phyloP scores from a whole-genome alignment of 2,113 vertebrate genomes.

The Spilogale gracilis region DNA sequence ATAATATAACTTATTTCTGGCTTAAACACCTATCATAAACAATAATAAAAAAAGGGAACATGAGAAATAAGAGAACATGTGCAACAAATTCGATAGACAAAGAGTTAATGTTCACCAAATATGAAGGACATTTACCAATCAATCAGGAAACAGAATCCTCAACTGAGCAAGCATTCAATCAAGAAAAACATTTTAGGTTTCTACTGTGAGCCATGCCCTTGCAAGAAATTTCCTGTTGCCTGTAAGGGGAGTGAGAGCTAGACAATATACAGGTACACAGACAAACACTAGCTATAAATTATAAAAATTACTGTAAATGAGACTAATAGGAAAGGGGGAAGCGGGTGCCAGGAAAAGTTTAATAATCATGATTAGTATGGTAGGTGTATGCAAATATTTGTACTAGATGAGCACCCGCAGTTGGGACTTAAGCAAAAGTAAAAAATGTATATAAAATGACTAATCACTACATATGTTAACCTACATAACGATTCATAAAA shows the following conservation, averaged over 20 bases:
- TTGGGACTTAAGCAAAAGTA: background rate
- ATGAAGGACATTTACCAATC: background rate
- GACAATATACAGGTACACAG: background rate
- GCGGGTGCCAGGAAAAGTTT: background rate
- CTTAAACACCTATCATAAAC: background rate
- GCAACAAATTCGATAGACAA: background rate
- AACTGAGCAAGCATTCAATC: background rate
- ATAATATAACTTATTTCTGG: background rate
- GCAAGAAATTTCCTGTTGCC: background rate
- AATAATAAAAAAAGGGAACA: background rate
- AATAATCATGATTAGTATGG: background rate
- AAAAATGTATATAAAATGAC: background rate
- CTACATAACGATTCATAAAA: background rate
- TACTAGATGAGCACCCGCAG: background rate
- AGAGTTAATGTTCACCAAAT: background rate
- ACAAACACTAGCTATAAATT: background rate
- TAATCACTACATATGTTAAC: background rate
- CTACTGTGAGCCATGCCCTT: background rate
- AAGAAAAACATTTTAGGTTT: conserved; percentile 7
- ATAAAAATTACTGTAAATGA: background rate
- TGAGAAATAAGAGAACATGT: background rate
- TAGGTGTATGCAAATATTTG: background rate
- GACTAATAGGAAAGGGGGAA: background rate
- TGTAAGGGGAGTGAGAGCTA: background rate
- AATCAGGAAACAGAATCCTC: conserved; percentile 1